Percentiles rank a stretch among this genome's conserved stretches.
Conservation (phyloP, 2,113 vertebrate genomes). For the Takifugu bimaculatus region DNA sequence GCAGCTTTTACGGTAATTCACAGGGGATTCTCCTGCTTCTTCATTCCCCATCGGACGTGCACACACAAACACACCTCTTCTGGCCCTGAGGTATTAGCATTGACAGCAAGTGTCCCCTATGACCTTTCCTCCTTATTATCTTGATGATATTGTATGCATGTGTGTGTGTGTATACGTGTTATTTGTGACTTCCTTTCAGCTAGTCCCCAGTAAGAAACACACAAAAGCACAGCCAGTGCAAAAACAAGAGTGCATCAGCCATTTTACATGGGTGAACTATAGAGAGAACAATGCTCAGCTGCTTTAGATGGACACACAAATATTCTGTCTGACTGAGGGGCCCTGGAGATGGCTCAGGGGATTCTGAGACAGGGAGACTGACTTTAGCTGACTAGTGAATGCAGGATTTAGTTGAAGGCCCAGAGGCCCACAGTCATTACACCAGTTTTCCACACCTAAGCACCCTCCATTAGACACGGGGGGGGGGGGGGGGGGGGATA, state of each 20-base stretch:
- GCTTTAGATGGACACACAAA: constrained; percentile 6
- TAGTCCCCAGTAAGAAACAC: constrained; percentile 12
- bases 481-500: constrained; percentile 27
- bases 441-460: constrained; percentile 49
- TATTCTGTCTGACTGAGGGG: not conserved
- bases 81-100: constrained; percentile 32
- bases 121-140: constrained; percentile 55
- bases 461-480: constrained; percentile 46
- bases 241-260: constrained; percentile 27
- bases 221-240: constrained; percentile 38
- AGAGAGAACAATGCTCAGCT: constrained; percentile 28
- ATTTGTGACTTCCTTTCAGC: constrained; percentile 13
- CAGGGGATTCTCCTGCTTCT: constrained; percentile 38
- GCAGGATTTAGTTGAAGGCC: constrained; percentile 38
- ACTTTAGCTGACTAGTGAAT: constrained; percentile 39
- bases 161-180: constrained; percentile 1
- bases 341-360: constrained; percentile 8
- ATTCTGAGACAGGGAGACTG: constrained; percentile 36
- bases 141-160: constrained; percentile 2
- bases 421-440: constrained; percentile 54
- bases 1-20: constrained; percentile 33
- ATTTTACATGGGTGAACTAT: constrained; percentile 11
- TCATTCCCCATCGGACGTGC: constrained; percentile 27
- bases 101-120: constrained; percentile 38
- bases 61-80: constrained; percentile 18